A percentile compares a stretch with the other conserved stretches of the same genome.
Evolutionary conservation across 2,888 invertebrate genomes (phyloP).

Genomic region (Cheilosia variabilis): DNA sequence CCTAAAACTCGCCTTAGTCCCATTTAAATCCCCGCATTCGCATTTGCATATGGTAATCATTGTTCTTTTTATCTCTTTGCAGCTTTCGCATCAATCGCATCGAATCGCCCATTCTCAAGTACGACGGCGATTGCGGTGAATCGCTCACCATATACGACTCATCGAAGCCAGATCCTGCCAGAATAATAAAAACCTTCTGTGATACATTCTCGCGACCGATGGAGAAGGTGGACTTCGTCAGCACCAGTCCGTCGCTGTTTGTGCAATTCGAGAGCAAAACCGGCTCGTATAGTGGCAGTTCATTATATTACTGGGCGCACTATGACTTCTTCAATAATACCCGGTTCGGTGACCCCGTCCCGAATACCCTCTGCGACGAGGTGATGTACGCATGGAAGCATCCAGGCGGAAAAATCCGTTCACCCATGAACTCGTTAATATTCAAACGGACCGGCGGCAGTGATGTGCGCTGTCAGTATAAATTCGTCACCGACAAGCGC

Average conservation of each 20-base stretch:
- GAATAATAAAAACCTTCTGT: slow-evolving; percentile 96
- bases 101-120: slow-evolving; percentile 93
- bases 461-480: slow-evolving; percentile 92
- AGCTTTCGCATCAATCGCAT: slow-evolving; percentile 95
- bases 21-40: too few relatives aligned
- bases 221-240: slow-evolving; percentile 97
- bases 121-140: slow-evolving; percentile 95
- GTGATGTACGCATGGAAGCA: slow-evolving; percentile 94
- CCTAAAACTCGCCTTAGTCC: too few relatives aligned
- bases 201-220: slow-evolving; percentile 96
- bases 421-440: slow-evolving; percentile 93
- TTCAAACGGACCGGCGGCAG: slow-evolving; percentile 91
- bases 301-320: slow-evolving; percentile 96
- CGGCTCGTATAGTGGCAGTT: slow-evolving; percentile 97
- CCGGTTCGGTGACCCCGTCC: slow-evolving; percentile 92
- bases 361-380: slow-evolving; percentile 93
- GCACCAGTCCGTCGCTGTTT: slow-evolving; percentile 93
- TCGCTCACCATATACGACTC: slow-evolving; percentile 95
- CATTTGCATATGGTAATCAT: neutral
- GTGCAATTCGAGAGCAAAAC: slow-evolving; percentile 96
- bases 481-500: slow-evolving; percentile 92
- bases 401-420: slow-evolving; percentile 89
- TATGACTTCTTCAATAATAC: slow-evolving; percentile 97
- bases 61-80: slow-evolving; percentile 76
- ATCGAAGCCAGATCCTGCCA: slow-evolving; percentile 93